Evolutionary conservation across 2,113 vertebrate genomes (phyloP), one percentile per base, ranked within the genome.

Genomic region (Sceloporus tristichus): DNA sequence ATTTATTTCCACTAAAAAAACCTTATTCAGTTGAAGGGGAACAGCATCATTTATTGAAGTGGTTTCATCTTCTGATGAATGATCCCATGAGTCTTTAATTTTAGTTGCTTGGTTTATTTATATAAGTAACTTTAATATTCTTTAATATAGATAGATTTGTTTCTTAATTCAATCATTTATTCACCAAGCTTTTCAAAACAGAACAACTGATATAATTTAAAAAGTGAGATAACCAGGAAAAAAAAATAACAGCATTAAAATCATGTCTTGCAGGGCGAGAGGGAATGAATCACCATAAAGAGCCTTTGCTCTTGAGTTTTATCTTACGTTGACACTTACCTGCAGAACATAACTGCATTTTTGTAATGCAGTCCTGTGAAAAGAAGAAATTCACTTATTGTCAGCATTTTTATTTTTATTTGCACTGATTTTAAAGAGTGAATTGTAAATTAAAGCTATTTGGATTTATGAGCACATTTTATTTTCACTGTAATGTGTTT

Each of bases 341-440:
- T 91, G 86, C 88, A 88, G 91, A 88, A 54, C 78, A 38, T 83
- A 77, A 59, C 81, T 87, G 87, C 75, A 76, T 95, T 93, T 66
- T 86, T 94, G 91, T 90, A 90, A 93, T 93, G 80, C 81, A 92
- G 29, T 88, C 88, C 90, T 88, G 0, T 94, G 90, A 91, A 90
- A 90, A 82, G 87, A 86, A 89, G 88, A 95, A 75, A 75, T 82
- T 91, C 86, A 53, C 79, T 84, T 89, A 91, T 59, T 56, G 80
- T 95, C 89, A 86, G 89, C 56, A 73, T 81, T 73, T 42, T 93
- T 93, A 85, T 73, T 56, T 84, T 93, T 85, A 76, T 62, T 92
- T 96, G 95, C 94, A 96, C 96, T 96, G 94, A 95, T 91, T 94
- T 95, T 92, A 77, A 91, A 91, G 93, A 88, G 91, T 83, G 85